Evolutionary conservation across 2,113 vertebrate genomes (phyloP).

Genomic region (Oenanthe oenanthe): DNA sequence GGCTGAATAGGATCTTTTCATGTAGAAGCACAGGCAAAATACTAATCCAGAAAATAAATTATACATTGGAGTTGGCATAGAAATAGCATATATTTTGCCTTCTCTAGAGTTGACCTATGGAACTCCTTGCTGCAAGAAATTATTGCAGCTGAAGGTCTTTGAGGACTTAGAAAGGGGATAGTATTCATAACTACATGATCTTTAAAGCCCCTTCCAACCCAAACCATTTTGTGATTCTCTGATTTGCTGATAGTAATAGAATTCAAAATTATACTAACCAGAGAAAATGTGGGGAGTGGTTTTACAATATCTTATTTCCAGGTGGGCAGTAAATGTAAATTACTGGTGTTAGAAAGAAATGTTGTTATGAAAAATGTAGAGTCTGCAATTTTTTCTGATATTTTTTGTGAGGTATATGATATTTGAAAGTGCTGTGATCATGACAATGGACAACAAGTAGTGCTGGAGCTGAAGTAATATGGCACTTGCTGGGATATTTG

Average conservation of each 20-base stretch:
- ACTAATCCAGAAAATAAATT: constrained; percentile 60
- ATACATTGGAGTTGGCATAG: constrained; percentile 37
- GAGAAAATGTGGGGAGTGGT: background rate
- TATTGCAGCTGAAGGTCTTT: constrained; percentile 6
- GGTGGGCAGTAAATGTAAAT: background rate
- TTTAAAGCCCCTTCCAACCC: background rate
- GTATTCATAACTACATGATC: background rate
- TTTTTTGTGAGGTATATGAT: background rate
- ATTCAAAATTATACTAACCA: background rate
- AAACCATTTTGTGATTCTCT: background rate
- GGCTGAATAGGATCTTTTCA: constrained; percentile 38
- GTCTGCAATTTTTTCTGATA: background rate
- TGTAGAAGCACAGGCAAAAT: constrained; percentile 31
- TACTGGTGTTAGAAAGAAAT: background rate
- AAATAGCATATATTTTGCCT: constrained; percentile 27
- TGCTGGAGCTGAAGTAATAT: background rate
- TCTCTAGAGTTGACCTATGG: background rate
- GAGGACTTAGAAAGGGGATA: background rate
- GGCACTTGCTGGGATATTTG: background rate
- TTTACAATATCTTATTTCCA: background rate
- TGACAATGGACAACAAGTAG: background rate
- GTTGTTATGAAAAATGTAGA: background rate
- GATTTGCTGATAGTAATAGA: background rate
- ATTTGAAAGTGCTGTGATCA: background rate
- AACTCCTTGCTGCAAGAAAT: constrained; percentile 49